Evolutionary conservation across 2,113 vertebrate genomes (phyloP).

Genomic region (Hyperopisus bebe): DNA sequence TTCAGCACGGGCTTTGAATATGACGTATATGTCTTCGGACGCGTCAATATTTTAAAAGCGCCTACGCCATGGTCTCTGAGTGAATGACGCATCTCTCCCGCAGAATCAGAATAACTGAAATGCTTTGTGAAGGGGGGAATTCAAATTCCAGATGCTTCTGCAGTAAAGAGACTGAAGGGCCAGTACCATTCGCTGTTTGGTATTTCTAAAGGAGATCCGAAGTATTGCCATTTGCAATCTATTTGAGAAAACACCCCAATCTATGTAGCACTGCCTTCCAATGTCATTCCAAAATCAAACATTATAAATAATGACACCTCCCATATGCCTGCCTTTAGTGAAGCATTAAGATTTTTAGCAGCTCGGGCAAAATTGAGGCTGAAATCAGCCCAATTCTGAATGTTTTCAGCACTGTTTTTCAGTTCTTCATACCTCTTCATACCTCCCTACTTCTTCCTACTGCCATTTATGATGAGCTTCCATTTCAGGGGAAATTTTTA

Average conservation of each 20-base stretch:
- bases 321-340: background rate
- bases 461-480: background rate
- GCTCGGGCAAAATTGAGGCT: background rate
- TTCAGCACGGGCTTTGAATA: background rate
- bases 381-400: background rate
- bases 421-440: background rate
- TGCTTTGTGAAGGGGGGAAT: background rate
- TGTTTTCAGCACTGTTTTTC: background rate
- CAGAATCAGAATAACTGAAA: background rate
- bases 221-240: background rate
- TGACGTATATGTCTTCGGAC: slow-evolving; percentile 1
- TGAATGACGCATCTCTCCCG: background rate
- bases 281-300: background rate
- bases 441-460: background rate
- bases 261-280: background rate
- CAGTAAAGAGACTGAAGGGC: background rate
- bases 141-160: background rate
- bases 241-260: background rate
- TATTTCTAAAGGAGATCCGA: background rate
- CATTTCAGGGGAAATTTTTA: background rate
- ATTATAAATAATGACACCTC: background rate
- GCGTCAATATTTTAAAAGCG: background rate
- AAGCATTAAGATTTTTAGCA: background rate
- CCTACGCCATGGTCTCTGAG: background rate
- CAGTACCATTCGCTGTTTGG: background rate